phyloP scores from a whole-genome alignment of 2,888 invertebrate genomes.

The Charanyca ferruginea region DNA sequence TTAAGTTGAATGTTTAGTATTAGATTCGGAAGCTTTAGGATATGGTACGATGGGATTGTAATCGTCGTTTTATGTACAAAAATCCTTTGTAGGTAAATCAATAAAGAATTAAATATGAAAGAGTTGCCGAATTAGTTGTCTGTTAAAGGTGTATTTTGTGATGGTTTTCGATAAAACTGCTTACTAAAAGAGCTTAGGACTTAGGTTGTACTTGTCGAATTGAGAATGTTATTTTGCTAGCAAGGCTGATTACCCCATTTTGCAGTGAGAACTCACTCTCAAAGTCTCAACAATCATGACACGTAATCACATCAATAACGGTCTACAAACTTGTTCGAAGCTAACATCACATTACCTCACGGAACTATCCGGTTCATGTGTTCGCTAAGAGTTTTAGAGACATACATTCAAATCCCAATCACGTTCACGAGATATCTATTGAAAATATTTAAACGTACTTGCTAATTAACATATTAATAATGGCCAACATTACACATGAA shows the following conservation, averaged over 20 bases:
- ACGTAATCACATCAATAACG: constrained; percentile 4
- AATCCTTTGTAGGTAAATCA: no score
- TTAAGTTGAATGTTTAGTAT: no score
- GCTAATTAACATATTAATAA: constrained; percentile 50
- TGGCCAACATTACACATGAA: constrained; percentile 36
- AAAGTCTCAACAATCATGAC: no score
- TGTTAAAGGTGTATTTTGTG: constrained; percentile 1
- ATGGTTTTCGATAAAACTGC: background rate
- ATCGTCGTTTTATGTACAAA: no score
- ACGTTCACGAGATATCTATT: constrained; percentile 17
- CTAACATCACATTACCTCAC: constrained; percentile 27
- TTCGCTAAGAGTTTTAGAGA: constrained; percentile 8
- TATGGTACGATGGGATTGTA: no score
- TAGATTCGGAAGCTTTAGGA: no score
- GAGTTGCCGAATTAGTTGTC: no score
- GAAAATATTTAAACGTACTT: constrained; percentile 15
- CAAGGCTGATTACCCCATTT: no score
- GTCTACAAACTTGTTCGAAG: constrained; percentile 1
- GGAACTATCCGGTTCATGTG: constrained; percentile 19
- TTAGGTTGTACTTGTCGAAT: background rate
- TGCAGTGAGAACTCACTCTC: background rate
- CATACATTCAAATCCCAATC: constrained; percentile 21
- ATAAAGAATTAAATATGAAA: no score
- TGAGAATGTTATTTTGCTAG: background rate
- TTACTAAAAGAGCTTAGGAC: no score